Base-by-base conservation (phyloP, 2,888 invertebrate genomes). In the Marasmarcha lunaedactyla region DNA sequence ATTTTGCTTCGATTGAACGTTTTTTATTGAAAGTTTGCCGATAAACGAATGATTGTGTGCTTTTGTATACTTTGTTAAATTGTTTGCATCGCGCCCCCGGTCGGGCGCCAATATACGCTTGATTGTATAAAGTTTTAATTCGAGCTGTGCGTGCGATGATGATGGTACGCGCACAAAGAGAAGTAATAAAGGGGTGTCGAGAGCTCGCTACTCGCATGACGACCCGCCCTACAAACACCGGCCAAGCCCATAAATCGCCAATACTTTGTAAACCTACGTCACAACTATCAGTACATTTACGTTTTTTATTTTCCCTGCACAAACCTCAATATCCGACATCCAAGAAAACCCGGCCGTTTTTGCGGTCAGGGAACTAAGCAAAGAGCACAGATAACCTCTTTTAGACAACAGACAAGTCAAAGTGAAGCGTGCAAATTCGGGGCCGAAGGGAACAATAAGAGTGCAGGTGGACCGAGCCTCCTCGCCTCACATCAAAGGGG, bases 361-460 rank as follows among this genome's bases (percentile, higher is more conserved):
- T 11, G 12, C 30, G 30, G 30, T 54, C 54, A 55, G 61, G 63
- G 64, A 66, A 67, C 61, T 62, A 34, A 34, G 34, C 34, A 14
- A 30, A 30, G 11, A 30, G 30, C 30, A 34, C 58, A 56, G 57
- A 55, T 63, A 60, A 52, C 57, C 55, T 46, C 67, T 76, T 72
- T 74, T 77, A 71, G 74, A 66, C 72, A 69, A 73, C 67, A 71
- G 73, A 62, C 64, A 60, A 57, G 59, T 73, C 76, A 78, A 78
- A 78, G 77, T 73, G 70, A 61, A 77, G 72, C 79, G 77, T 76
- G 78, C 71, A 76, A 79, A 79, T 77, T 77, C 63, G 70, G 69
- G 69, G 62, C 61, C 62, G 62, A 56, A 55, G 64, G 65, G 68
- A 72, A 79, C 79, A 79, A 79, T 77, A 79, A 78, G 76, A 79